These are phyloP conservation scores for Salvelinus namaycush DNA, from an alignment of 2,113 vertebrate genomes.

Conservation along the genomic window DNA sequence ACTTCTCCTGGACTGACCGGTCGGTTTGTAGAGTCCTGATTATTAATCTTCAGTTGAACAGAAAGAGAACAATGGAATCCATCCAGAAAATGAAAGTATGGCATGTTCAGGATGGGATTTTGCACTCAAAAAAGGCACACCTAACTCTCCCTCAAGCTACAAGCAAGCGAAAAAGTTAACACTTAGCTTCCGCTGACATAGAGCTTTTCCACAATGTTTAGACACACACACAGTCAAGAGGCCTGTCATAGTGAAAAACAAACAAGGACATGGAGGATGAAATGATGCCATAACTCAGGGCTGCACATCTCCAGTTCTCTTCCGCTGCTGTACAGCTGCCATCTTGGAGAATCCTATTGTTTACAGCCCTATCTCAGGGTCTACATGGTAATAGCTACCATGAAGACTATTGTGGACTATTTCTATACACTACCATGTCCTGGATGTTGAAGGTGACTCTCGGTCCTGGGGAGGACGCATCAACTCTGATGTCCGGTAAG, in stretches of 20 bases:
- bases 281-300: neutral
- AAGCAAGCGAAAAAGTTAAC: neutral
- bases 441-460: slow-evolving; percentile 97
- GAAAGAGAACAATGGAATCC: slow-evolving; percentile 38
- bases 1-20: slow-evolving; percentile 83
- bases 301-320: too few species aligned
- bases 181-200: neutral
- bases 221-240: neutral
- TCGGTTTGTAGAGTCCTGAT: slow-evolving; percentile 80
- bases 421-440: slow-evolving; percentile 83
- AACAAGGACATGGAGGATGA: slow-evolving; percentile 35
- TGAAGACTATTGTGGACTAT: too few species aligned
- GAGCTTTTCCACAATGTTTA: neutral
- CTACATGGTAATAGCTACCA: too few species aligned
- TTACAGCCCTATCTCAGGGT: too few species aligned
- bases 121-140: neutral
- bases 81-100: slow-evolving; percentile 15
- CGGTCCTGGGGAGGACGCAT: slow-evolving; percentile 87
- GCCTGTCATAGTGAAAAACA: slow-evolving; percentile 14
- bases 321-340: too few species aligned
- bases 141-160: neutral
- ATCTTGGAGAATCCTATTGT: too few species aligned
- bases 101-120: neutral
- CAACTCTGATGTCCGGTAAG: slow-evolving; percentile 87
- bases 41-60: slow-evolving; percentile 82